Evolutionary conservation across 2,797 vertebrate species (phyloP).

Genomic region (Brotula barbata): DNA sequence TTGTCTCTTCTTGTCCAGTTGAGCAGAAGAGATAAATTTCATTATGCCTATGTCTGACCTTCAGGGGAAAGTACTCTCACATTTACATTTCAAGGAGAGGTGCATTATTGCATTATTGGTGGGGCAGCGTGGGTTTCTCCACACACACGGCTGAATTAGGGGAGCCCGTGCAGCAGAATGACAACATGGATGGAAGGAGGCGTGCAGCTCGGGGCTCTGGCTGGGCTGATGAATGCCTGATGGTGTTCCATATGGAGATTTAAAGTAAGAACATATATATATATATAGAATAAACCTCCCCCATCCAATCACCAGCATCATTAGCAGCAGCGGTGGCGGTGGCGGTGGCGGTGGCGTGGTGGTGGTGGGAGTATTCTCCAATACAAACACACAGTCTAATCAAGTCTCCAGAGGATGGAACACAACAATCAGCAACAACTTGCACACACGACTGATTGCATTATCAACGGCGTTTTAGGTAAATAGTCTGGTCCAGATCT

Average conservation of each 20-base stretch:
- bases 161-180: slow-evolving; percentile 16
- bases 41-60: slow-evolving; percentile 70
- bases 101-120: slow-evolving; percentile 64
- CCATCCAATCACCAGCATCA: slow-evolving; percentile 20
- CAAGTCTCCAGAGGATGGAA: slow-evolving; percentile 49
- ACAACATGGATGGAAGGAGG: slow-evolving; percentile 15
- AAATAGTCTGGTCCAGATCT: slow-evolving; percentile 31
- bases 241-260: background rate
- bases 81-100: slow-evolving; percentile 65
- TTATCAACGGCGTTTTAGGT: slow-evolving; percentile 49
- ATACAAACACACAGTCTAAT: slow-evolving; percentile 50
- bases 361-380: slow-evolving; percentile 20
- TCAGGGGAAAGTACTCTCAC: slow-evolving; percentile 58
- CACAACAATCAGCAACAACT: slow-evolving; percentile 45
- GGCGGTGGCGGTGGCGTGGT: no score
- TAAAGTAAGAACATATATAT: background rate
- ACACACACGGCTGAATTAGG: slow-evolving; percentile 37
- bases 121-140: slow-evolving; percentile 46
- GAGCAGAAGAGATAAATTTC: slow-evolving; percentile 55
- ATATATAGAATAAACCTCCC: slow-evolving; percentile 3
- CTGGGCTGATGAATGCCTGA: slow-evolving; percentile 11
- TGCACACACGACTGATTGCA: slow-evolving; percentile 47
- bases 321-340: slow-evolving; percentile 28
- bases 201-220: slow-evolving; percentile 13
- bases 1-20: slow-evolving; percentile 61